Evolutionary conservation across 2,113 vertebrate genomes (phyloP).

Genomic region (Irena cyanogastra): DNA sequence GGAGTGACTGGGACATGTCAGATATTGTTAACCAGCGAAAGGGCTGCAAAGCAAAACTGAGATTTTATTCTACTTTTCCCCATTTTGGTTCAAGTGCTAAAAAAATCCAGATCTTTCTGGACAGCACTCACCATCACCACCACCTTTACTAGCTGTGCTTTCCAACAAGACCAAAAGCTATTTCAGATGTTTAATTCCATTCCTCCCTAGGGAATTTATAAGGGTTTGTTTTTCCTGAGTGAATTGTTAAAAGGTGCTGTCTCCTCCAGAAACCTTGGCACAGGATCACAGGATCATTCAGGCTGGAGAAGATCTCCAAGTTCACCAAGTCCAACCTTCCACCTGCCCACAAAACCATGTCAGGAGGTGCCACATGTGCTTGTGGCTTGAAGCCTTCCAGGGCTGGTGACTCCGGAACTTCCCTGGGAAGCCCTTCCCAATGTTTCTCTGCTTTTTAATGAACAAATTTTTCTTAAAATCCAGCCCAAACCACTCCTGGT

Average conservation of each 20-base stretch:
- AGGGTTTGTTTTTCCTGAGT: not conserved
- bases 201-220: not conserved
- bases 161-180: not conserved
- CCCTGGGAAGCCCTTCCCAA: not conserved
- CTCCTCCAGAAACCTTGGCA: not conserved
- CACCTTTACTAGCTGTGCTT: not conserved
- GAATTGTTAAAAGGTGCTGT: not conserved
- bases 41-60: not conserved
- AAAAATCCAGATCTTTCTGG: not conserved
- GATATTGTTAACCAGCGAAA: not conserved
- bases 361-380: not conserved
- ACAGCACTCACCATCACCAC: not conserved
- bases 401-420: not conserved
- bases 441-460: rapidly evolving
- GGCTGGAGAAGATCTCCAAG: not conserved
- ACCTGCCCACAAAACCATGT: rapidly evolving
- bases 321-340: not conserved
- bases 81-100: not conserved
- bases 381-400: rapidly evolving
- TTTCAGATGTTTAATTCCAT: not conserved
- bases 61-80: not conserved
- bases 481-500: not conserved
- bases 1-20: not conserved
- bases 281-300: not conserved
- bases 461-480: not conserved